Percentiles rank a stretch among this genome's conserved stretches.
Conservation (phyloP, 2,888 invertebrate species). For the Caenorhabditis drosophilae region DNA sequence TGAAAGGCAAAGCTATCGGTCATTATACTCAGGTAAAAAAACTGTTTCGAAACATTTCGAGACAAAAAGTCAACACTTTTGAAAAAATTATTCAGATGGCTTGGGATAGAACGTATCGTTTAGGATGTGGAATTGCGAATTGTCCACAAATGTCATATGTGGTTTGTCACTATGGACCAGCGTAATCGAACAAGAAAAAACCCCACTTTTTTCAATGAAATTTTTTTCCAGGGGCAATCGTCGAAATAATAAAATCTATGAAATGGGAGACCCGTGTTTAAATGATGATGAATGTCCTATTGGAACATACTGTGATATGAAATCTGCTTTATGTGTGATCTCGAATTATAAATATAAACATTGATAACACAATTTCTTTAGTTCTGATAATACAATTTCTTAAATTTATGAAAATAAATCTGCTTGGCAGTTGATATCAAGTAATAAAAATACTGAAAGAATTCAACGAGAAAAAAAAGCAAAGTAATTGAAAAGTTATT, state of each 20-base stretch:
- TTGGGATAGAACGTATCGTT: constrained; percentile 43
- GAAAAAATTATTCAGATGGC: too few relatives aligned
- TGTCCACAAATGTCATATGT: constrained; percentile 48
- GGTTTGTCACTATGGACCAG: constrained; percentile 52
- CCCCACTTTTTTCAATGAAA: too few relatives aligned
- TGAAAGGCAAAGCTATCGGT: constrained; percentile 48
- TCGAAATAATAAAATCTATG: constrained; percentile 41
- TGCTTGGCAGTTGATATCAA: too few relatives aligned
- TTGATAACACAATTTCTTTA: too few relatives aligned
- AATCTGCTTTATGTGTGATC: constrained; percentile 33
- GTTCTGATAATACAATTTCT: too few relatives aligned
- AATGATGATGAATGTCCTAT: constrained; percentile 37
- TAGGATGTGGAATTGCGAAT: constrained; percentile 43
- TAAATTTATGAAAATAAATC: too few relatives aligned
- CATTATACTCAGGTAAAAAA: constrained; percentile 46
- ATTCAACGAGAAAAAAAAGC: constrained; percentile 1
- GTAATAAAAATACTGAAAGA: constrained; percentile 3
- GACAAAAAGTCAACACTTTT: too few relatives aligned
- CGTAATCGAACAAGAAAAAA: too few relatives aligned
- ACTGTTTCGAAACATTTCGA: background rate
- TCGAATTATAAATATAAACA: constrained; percentile 13
- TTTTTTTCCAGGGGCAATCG: constrained; percentile 46
- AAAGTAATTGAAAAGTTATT: background rate
- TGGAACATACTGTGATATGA: constrained; percentile 40
- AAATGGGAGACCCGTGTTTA: constrained; percentile 39